These are phyloP conservation scores for Apistogramma diplotaenia DNA, from an alignment of 2,113 vertebrate genomes.

Conservation along the genomic window DNA sequence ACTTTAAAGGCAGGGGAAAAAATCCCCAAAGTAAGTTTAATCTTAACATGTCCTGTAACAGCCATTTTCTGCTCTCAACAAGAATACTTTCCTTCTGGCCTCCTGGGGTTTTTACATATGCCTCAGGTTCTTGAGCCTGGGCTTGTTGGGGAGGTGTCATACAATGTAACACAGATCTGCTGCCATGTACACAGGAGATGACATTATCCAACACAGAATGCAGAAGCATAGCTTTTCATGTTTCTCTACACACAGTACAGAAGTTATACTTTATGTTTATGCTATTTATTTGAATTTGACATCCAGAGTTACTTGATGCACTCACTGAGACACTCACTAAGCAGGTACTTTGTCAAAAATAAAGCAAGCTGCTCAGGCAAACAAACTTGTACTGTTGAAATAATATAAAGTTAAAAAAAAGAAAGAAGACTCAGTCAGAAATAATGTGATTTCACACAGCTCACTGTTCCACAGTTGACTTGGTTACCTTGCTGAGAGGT, in stretches of 20 bases:
- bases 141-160: constrained; percentile 9
- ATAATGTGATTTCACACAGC: not conserved
- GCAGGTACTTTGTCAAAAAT: not conserved
- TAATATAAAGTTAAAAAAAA: not conserved
- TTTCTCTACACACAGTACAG: not conserved
- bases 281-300: not conserved
- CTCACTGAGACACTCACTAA: not conserved
- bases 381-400: not conserved
- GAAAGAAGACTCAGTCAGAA: not conserved
- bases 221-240: not conserved
- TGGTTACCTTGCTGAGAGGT: not conserved
- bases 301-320: not conserved
- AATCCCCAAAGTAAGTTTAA: not conserved
- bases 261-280: not conserved
- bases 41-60: constrained; percentile 1
- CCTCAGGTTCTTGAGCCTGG: not conserved
- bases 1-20: not conserved
- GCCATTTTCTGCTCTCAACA: not conserved
- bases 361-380: not conserved
- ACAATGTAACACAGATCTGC: constrained; percentile 8
- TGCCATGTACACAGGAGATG: not conserved
- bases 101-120: constrained; percentile 16
- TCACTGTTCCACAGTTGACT: not conserved
- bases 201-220: not conserved
- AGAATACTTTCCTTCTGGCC: not conserved